These are phyloP conservation scores for Amblyjoppa proteus DNA, from an alignment of 2,888 invertebrate species.

Conservation along the genomic window DNA sequence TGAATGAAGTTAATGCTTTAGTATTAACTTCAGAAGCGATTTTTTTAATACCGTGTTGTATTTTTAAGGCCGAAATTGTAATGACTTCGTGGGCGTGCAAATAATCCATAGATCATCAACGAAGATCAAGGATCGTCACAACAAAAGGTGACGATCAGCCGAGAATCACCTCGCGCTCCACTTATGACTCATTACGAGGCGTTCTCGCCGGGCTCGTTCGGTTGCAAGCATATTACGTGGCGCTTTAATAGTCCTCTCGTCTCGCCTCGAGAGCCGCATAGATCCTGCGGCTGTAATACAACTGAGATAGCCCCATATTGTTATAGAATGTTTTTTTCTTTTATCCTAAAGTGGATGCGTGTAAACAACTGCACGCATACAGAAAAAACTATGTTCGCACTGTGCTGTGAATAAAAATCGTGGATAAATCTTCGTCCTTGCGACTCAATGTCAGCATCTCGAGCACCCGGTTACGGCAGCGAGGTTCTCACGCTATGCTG, in stretches of 20 bases:
- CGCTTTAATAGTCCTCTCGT: conserved; percentile 46
- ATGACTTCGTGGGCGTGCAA: conserved; percentile 15
- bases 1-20: not conserved
- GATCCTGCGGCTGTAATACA: conserved; percentile 35
- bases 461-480: conserved; percentile 71
- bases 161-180: conserved; percentile 62
- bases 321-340: conserved; percentile 47
- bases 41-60: not conserved
- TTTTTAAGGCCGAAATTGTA: no score
- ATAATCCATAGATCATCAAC: not conserved
- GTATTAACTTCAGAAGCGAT: not conserved
- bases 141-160: conserved; percentile 32
- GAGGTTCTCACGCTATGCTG: conserved; percentile 80
- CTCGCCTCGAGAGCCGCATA: conserved; percentile 3
- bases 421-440: conserved; percentile 78
- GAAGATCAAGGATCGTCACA: conserved; percentile 34
- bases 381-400: conserved; percentile 10
- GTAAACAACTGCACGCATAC: conserved; percentile 21
- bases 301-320: conserved; percentile 32
- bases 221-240: conserved; percentile 60
- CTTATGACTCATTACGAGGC: conserved; percentile 66
- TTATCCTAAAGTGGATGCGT: conserved; percentile 35
- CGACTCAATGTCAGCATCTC: conserved; percentile 78
- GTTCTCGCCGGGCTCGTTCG: conserved; percentile 43
- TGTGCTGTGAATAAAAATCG: conserved; percentile 57